A percentile compares a stretch with the other conserved stretches of the same genome.
Evolutionary conservation across 2,888 invertebrate genomes (phyloP).

Genomic region (Alcis repandata): DNA sequence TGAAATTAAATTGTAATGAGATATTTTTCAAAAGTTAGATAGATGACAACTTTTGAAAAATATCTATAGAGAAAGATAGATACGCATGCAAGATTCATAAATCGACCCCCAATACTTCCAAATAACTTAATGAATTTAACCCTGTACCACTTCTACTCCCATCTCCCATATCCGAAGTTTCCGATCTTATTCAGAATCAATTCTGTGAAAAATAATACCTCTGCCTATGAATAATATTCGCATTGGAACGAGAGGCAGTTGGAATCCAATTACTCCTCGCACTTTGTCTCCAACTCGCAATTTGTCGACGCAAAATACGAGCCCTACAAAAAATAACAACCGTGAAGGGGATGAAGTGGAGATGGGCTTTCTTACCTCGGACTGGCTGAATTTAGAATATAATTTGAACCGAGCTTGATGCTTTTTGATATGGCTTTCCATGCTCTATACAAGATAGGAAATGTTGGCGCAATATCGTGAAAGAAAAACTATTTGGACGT

Average conservation of each 20-base stretch:
- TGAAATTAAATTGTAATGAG: too few species aligned
- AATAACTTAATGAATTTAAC: background rate
- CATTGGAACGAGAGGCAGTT: constrained; percentile 34
- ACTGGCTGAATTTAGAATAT: constrained; percentile 1
- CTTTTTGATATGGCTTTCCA: too few species aligned
- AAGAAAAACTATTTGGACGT: too few species aligned
- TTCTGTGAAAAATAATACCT: constrained; percentile 12
- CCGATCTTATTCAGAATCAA: constrained; percentile 4
- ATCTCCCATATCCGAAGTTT: background rate
- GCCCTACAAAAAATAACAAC: constrained; percentile 40
- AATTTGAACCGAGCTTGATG: background rate
- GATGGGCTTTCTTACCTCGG: background rate
- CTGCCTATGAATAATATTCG: constrained; percentile 36
- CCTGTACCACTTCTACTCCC: background rate
- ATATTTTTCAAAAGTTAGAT: too few species aligned
- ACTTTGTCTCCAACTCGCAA: constrained; percentile 37
- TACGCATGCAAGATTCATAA: too few species aligned
- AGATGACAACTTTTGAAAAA: too few species aligned
- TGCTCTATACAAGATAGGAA: too few species aligned
- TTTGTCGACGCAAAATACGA: constrained; percentile 36
- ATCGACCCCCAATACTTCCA: background rate
- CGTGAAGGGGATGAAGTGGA: constrained; percentile 37
- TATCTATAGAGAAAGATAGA: too few species aligned
- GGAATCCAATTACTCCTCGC: constrained; percentile 35
- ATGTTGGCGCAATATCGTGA: too few species aligned